Percentiles rank a stretch among this genome's conserved stretches.
Conservation (phyloP, 2,888 invertebrate species). For the Therioaphis trifolii region DNA sequence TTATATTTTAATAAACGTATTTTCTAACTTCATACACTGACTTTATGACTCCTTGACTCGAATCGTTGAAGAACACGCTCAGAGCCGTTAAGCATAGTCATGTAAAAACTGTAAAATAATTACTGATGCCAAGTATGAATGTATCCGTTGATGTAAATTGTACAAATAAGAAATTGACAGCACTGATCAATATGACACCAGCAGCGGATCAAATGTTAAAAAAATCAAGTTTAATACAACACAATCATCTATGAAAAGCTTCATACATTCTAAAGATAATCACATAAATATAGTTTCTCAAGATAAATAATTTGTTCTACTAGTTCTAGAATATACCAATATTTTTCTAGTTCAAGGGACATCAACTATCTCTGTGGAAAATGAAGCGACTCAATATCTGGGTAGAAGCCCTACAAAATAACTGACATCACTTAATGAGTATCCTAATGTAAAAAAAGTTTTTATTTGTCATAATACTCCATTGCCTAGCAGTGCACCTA, state of each 20-base stretch:
- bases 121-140: not conserved
- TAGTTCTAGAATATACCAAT: too few species aligned
- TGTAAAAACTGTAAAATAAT: not conserved
- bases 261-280: not conserved
- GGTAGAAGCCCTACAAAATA: constrained; percentile 22
- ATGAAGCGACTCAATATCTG: not conserved
- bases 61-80: too few species aligned
- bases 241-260: not conserved
- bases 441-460: constrained; percentile 21
- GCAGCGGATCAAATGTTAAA: not conserved
- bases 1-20: too few species aligned
- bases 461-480: constrained; percentile 6
- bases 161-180: not conserved
- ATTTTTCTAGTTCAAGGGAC: not conserved
- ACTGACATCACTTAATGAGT: constrained; percentile 11
- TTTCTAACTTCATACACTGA: too few species aligned
- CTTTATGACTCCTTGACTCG: too few species aligned
- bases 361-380: not conserved
- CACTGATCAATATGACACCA: not conserved
- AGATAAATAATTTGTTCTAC: too few species aligned
- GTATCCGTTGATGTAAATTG: not conserved
- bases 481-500: constrained; percentile 13
- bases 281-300: not conserved
- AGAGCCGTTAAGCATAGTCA: too few species aligned
- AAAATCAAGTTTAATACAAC: not conserved